phyloP scores from a whole-genome alignment of 2,888 invertebrate genomes.

The Tinea trinotella region DNA sequence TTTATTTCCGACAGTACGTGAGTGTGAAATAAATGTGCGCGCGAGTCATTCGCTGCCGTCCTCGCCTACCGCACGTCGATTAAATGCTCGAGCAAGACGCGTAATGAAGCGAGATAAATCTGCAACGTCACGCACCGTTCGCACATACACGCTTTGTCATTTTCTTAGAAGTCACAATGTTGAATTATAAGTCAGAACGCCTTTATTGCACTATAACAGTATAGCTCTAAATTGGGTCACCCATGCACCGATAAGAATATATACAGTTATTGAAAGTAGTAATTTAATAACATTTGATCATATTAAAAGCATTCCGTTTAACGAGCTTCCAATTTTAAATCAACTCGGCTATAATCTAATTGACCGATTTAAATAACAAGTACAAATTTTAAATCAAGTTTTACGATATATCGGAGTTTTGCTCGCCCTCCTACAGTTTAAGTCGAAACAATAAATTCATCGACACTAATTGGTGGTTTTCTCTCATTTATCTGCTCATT shows the following conservation, averaged over 20 bases:
- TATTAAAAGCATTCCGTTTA: slow-evolving; percentile 1
- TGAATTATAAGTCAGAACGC: not conserved
- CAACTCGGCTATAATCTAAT: slow-evolving; percentile 4
- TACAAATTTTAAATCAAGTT: slow-evolving; percentile 17
- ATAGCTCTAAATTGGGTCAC: not conserved
- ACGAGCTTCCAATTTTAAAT: slow-evolving; percentile 8
- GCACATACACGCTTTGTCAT: not conserved
- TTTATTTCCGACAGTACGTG: slow-evolving; percentile 8
- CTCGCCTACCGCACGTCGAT: slow-evolving; percentile 26
- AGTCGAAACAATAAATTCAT: slow-evolving; percentile 73
- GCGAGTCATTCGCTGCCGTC: not conserved
- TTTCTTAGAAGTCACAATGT: not conserved
- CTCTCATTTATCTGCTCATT: slow-evolving; percentile 73
- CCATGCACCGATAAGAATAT: no score
- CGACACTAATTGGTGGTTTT: slow-evolving; percentile 74
- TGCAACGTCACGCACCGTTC: slow-evolving; percentile 18
- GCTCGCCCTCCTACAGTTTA: slow-evolving; percentile 36
- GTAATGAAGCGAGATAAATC: slow-evolving; percentile 63
- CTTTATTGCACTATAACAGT: not conserved
- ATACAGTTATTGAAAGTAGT: not conserved
- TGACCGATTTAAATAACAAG: slow-evolving; percentile 16
- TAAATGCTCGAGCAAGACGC: slow-evolving; percentile 39
- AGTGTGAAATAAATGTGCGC: slow-evolving; percentile 14
- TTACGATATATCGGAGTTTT: not conserved
- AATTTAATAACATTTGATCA: slow-evolving; percentile 4